Evolutionary conservation across 2,797 vertebrate genomes (phyloP), one percentile per base, ranked within the genome.

Genomic region (Pangasius krempfi): DNA sequence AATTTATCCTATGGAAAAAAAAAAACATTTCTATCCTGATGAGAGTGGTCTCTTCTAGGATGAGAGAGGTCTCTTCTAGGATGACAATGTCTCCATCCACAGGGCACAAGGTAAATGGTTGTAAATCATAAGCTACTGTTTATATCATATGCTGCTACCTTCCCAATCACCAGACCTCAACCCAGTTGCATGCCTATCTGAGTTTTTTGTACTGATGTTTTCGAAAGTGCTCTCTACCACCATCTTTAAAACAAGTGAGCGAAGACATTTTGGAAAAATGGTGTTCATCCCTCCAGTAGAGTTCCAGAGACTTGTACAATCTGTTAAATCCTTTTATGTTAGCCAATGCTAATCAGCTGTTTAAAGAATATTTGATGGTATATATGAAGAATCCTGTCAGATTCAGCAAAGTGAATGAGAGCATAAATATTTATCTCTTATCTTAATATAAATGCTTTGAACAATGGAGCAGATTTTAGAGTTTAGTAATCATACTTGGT

Each of bases 311-410:
- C 75, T 47, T 44, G 47, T 52, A 56, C 30, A 80, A 9, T 52
- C 44, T n/a, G 30, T 79, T 20, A 12, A 58, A 80, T 56, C 30
- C 30, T 14, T 4, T 12, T 37, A 22, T 10, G 33, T 79, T 40
- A 82, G 12, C 5, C 1, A 60, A 62, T 60, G 18, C 22, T 40
- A 27, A 27, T 40, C 7, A 82, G 30, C 52, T 58, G 54, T 30
- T 56, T 22, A 80, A 60, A 37, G 9, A 81, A 33, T 54, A 80
- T 37, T 54, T 9, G 50, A 78, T 52, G 18, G 9, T 30, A 37
- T 82, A 5, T 44, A 62, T 27, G 44, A 84, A 54, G 44, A 87
- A 84, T 47, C 81, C 4, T 47, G 40, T 88, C 54, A 73, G 56
- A 33, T 64, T 50, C 47, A 76, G 52, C 1, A 37, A 60, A 13